These are phyloP conservation scores for Campoplex capitator DNA, from an alignment of 2,888 invertebrate species.

Conservation along the genomic window DNA sequence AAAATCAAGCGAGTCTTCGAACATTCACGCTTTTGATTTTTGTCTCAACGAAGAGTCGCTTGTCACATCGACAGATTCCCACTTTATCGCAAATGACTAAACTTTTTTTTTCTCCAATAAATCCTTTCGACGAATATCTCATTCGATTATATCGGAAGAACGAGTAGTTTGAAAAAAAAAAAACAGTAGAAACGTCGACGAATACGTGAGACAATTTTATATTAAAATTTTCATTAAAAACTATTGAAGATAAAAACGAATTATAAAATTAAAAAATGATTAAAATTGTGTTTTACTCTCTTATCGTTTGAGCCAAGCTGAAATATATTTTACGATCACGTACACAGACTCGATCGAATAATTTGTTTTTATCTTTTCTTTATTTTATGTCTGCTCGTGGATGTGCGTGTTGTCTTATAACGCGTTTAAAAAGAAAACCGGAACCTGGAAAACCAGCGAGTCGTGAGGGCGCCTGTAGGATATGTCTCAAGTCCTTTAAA, in stretches of 20 bases:
- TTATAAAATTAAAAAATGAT: neutral
- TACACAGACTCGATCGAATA: neutral
- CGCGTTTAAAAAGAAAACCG: constrained; percentile 80
- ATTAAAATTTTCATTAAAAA: neutral
- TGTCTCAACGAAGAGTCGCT: neutral
- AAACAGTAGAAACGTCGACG: neutral
- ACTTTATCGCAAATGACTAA: neutral
- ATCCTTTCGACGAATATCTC: neutral
- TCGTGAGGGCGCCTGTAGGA: constrained; percentile 91
- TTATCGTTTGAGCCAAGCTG: neutral
- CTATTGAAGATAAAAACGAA: neutral
- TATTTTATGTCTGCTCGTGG: neutral
- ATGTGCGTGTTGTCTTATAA: constrained; percentile 1
- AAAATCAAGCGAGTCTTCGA: neutral
- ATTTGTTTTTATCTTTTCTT: constrained; percentile 1
- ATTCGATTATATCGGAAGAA: neutral
- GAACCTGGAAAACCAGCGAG: constrained; percentile 91
- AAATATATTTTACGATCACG: constrained; percentile 28
- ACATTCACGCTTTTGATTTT: neutral
- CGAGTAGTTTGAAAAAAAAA: neutral
- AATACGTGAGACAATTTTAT: neutral
- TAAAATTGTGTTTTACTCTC: neutral
- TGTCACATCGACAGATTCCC: neutral
- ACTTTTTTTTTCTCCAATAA: neutral
- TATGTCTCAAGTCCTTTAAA: constrained; percentile 95